Percentiles rank a stretch among this genome's conserved stretches.
Evolutionary conservation across 1,140 invertebrate genomes (phyloP).

Genomic region (Bombus cullumanus): DNA sequence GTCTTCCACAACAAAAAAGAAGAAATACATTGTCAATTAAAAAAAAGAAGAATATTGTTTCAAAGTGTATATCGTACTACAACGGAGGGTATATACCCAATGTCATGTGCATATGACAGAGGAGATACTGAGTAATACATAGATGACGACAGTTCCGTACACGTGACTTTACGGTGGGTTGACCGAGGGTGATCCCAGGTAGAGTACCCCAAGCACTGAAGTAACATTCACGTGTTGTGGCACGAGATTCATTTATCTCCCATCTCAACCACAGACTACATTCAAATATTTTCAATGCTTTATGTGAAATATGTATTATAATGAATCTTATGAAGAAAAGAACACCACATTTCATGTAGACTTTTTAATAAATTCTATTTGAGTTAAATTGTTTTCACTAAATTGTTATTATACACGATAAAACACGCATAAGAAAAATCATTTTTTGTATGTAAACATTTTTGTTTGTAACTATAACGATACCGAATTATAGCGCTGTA

Average conservation of each 20-base stretch:
- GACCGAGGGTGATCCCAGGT: slow-evolving; percentile 32
- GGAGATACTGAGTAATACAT: slow-evolving; percentile 58
- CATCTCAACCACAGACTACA: slow-evolving; percentile 11
- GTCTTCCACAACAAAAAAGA: background rate
- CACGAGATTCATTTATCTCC: slow-evolving; percentile 53
- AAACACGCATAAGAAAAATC: background rate
- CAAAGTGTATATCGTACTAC: slow-evolving; percentile 44
- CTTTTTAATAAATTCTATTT: background rate
- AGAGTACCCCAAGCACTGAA: slow-evolving; percentile 39
- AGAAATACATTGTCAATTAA: background rate
- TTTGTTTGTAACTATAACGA: background rate
- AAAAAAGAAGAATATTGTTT: slow-evolving; percentile 38
- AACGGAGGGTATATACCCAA: slow-evolving; percentile 24
- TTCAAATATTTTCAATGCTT: slow-evolving; percentile 24
- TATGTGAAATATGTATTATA: background rate
- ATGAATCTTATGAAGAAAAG: background rate
- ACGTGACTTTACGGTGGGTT: slow-evolving; percentile 62
- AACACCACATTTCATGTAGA: background rate
- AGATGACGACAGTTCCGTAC: slow-evolving; percentile 62
- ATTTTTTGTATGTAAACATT: background rate
- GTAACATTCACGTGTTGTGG: slow-evolving; percentile 66
- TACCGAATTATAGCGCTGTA: background rate
- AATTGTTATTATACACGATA: background rate
- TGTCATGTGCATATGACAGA: slow-evolving; percentile 62
- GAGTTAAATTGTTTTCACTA: background rate